phyloP scores from a whole-genome alignment of 2,888 invertebrate genomes.

The Amphipyra tragopoginis region DNA sequence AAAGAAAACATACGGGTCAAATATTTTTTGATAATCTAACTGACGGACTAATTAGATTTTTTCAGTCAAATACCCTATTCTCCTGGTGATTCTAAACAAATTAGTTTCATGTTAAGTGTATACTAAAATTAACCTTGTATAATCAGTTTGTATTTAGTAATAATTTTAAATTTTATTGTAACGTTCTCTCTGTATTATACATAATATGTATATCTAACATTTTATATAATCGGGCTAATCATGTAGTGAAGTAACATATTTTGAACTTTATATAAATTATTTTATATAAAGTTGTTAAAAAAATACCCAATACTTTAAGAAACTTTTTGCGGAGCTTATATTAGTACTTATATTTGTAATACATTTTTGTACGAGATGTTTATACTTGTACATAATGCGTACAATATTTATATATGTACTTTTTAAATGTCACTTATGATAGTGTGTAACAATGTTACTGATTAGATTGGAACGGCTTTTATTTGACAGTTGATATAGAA shows the following conservation, averaged over 20 bases:
- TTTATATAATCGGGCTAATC: conserved; percentile 4
- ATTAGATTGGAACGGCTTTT: too few species aligned
- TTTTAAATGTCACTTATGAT: conserved; percentile 2
- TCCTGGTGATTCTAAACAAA: too few species aligned
- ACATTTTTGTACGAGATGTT: conserved; percentile 28
- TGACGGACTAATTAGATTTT: too few species aligned
- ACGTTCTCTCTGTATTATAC: conserved; percentile 29
- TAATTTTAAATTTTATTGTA: conserved; percentile 9
- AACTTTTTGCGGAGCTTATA: conserved; percentile 33
- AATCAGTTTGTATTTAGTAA: conserved; percentile 4
- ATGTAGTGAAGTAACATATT: not conserved
- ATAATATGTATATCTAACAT: conserved; percentile 11
- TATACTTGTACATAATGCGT: conserved; percentile 23
- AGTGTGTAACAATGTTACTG: too few species aligned
- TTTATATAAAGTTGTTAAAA: not conserved
- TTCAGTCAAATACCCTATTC: too few species aligned
- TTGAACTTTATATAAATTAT: not conserved
- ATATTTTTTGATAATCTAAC: too few species aligned
- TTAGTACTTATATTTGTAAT: conserved; percentile 37
- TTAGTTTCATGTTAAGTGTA: too few species aligned
- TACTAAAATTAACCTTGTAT: too few species aligned
- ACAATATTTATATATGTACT: conserved; percentile 13
- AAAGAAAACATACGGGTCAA: too few species aligned
- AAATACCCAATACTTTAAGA: not conserved
- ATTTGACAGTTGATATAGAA: too few species aligned